Base-by-base conservation (phyloP, 92 coral and sea anemone species). In the Siderastrea radians region DNA sequence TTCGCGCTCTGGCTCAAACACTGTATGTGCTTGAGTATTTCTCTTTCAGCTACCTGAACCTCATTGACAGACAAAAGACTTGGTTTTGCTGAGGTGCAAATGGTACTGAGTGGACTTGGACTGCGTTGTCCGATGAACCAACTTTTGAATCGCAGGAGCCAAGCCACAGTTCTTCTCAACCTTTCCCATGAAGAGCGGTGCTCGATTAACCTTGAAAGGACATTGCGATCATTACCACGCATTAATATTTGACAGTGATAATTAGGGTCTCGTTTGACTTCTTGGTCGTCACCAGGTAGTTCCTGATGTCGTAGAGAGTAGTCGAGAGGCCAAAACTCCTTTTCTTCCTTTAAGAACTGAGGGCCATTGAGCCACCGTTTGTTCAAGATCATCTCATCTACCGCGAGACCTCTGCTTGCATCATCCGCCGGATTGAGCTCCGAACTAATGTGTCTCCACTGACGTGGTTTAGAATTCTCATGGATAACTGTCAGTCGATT, bases 361-460 rank as follows among this genome's bases (percentile, higher is more conserved):
- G 83, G 83, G 8, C 58, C 84, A 67, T 54, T 74, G 15, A 78
- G 53, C 77, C 86, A 84, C 13, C 82, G 63, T 38, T 51, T 12
- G 38, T 47, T 82, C 49, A 69, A 57, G 12, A 62, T 16, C 73
- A 73, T 51, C 47, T 38, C 8, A 1, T 75, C 74, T 5, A 77
- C 38, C 6, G 62, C 52, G 55, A 83, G 55, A 6, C 88, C 84
- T 49, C 72, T 68, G 5, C 57, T 55, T n/a, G 68, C 83, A 62
- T 87, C 87, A 78, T 81, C 86, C 11, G 86, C 91, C 1, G 78
- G 84, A 82, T 77, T 86, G 51, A 75, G 46, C 68, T 86, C 77
- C 14, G 68, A 71, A 62, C 68, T 77, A 51, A 86, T 61, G 64
- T 88, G 81, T 58, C 81, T 81, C 87, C 91, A 81, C 17, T 64